Percentiles rank a stretch among this genome's conserved stretches.
These are phyloP conservation scores for Sogatella furcifera DNA, from an alignment of 1,140 invertebrate genomes.

Conservation along the genomic window DNA sequence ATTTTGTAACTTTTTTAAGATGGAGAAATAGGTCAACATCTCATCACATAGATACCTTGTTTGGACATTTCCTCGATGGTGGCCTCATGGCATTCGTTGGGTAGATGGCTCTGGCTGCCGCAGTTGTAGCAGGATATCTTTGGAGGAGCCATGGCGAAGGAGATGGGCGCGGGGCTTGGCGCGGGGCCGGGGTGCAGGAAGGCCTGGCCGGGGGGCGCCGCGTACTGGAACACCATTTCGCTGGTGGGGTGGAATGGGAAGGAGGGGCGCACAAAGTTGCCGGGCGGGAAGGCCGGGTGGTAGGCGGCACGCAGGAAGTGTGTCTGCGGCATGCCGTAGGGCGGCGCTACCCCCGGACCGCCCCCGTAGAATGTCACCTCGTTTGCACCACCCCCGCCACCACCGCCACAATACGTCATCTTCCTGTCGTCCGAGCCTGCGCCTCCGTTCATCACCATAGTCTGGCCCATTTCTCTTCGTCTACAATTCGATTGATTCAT, in stretches of 20 bases:
- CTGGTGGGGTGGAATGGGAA: constrained; percentile 16
- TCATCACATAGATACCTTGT: too few relatives aligned
- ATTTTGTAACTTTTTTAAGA: too few relatives aligned
- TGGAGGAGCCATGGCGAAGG: constrained; percentile 33
- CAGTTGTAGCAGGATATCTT: constrained; percentile 55
- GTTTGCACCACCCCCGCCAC: constrained; percentile 1
- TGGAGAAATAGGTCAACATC: too few relatives aligned
- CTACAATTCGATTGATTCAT: constrained; percentile 1
- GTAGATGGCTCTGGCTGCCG: constrained; percentile 60
- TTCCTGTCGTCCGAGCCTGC: constrained; percentile 1
- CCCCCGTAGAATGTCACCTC: constrained; percentile 6
- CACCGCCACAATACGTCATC: constrained; percentile 5
- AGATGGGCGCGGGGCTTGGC: constrained; percentile 36
- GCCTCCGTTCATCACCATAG: constrained; percentile 10
- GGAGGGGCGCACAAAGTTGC: constrained; percentile 5
- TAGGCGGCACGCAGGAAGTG: constrained; percentile 13
- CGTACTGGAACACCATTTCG: constrained; percentile 18
- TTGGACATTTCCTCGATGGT: constrained; percentile 82
- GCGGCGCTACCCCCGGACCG: background rate
- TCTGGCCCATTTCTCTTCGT: constrained; percentile 10
- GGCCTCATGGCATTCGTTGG: constrained; percentile 70
- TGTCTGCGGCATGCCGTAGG: background rate
- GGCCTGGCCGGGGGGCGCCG: constrained; percentile 14
- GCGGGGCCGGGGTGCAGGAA: constrained; percentile 26
- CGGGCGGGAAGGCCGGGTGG: constrained; percentile 2